Evolutionary conservation across 1,140 invertebrate genomes (phyloP), one percentile per base, ranked within the genome.

Genomic region (Lasaia peninsularis): DNA sequence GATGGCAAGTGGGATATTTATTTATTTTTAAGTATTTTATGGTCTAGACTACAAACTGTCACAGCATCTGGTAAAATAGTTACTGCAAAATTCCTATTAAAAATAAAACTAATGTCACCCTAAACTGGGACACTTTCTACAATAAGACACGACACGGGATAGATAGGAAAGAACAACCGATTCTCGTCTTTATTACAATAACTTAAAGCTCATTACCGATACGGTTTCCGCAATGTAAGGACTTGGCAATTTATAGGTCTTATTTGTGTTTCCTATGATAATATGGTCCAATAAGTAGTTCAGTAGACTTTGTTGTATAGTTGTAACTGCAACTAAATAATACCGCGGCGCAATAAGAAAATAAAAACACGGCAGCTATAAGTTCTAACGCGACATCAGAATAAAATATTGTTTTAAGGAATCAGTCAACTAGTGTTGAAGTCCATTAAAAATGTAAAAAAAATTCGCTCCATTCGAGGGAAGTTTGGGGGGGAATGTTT

Each of bases 51-150:
- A 28, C n/a, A n/a, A n/a, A n/a, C n/a, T n/a, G n/a, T n/a, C n/a
- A n/a, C n/a, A 28, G 8, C 24, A 6, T 28, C 24, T 28, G 24
- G 24, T 28, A 28, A 28, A 28, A 28, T 28, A 28, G 5, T 28
- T 3, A 37, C n/a, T 3, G 12, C 34, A 32, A 10, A 40, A 8
- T 40, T 16, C 16, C 16, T 18, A 1, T 40, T 8, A 10, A 40
- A 16, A 37, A 49, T 16, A 33, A 52, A 58, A 48, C 20, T 44
- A 62, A 63, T 16, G 66, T 60, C 65, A 67, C 68, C 63, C 58
- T 65, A 71, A 40, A 34, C 62, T 64, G 78, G 71, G 75, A 81
- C 78, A 81, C 78, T 81, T 78, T 78, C 75, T 81, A 80, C 67
- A 63, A 62, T 68, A 60, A 55, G 62, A 71, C 64, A 64, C 66